Conservation (phyloP, 2,888 invertebrate genomes). For the Autographa gamma region DNA sequence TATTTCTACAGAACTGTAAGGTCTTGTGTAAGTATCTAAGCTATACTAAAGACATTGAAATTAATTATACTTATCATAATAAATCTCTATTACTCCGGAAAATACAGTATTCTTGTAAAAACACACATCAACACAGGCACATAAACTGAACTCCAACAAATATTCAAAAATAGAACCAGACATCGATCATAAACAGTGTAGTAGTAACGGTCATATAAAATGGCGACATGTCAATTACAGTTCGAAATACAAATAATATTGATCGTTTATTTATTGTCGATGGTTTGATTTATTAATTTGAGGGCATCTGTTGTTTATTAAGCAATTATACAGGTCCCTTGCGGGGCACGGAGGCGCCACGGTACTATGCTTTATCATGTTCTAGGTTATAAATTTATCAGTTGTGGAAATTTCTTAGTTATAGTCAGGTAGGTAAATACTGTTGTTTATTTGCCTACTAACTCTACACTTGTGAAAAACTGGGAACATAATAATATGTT, state of each 20-base stretch:
- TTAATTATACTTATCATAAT: too few species aligned
- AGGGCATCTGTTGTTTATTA: conserved; percentile 47
- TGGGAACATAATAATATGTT: too few species aligned
- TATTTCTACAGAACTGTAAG: too few species aligned
- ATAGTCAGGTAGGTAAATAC: background rate
- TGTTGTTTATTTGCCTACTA: too few species aligned
- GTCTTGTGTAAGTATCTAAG: too few species aligned
- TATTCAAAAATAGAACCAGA: conserved; percentile 6
- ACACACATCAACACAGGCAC: background rate
- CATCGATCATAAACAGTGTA: conserved; percentile 27
- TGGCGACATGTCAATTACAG: conserved; percentile 52
- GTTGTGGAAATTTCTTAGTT: background rate
- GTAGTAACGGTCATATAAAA: conserved; percentile 40
- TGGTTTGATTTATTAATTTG: conserved; percentile 55
- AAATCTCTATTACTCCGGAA: too few species aligned
- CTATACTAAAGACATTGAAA: too few species aligned
- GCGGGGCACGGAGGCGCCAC: conserved; percentile 48
- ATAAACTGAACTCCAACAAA: background rate
- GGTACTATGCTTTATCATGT: conserved; percentile 20
- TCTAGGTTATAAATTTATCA: conserved; percentile 17
- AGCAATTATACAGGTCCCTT: conserved; percentile 41
- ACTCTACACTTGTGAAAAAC: too few species aligned
- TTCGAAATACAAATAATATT: conserved; percentile 34
- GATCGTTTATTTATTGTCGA: conserved; percentile 37
- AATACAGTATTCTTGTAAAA: too few species aligned